Conservation (phyloP, 2,888 invertebrate species). For the Eilema caniola region DNA sequence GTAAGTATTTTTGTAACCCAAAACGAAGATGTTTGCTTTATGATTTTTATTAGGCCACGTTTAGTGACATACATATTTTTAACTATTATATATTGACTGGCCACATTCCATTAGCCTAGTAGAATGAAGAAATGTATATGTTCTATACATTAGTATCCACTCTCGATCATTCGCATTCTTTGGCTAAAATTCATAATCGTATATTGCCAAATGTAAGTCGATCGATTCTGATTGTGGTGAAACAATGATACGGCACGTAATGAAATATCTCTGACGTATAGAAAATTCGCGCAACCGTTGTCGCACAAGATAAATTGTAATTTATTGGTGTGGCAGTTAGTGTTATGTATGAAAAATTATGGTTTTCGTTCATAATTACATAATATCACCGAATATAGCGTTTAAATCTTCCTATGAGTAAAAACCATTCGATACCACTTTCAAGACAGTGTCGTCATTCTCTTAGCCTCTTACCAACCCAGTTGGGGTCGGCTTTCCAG, state of each 20-base stretch:
- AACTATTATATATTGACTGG: too few relatives aligned
- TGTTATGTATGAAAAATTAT: not conserved
- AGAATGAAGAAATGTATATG: too few relatives aligned
- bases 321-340: not conserved
- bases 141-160: not conserved
- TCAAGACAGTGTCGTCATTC: not conserved
- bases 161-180: not conserved
- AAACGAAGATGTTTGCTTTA: too few relatives aligned
- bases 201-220: slow-evolving; percentile 1
- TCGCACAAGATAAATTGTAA: not conserved
- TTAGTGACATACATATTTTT: too few relatives aligned
- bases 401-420: not conserved
- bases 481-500: too few relatives aligned
- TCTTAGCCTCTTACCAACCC: too few relatives aligned
- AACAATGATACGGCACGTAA: not conserved
- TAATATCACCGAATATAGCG: not conserved
- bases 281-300: not conserved
- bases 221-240: not conserved
- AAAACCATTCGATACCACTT: not conserved
- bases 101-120: too few relatives aligned
- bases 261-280: not conserved
- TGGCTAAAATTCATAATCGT: not conserved
- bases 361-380: not conserved
- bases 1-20: too few relatives aligned
- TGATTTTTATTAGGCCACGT: too few relatives aligned